Evolutionary conservation across 2,797 vertebrate species (phyloP).

Genomic region (Etheostoma perlongum): DNA sequence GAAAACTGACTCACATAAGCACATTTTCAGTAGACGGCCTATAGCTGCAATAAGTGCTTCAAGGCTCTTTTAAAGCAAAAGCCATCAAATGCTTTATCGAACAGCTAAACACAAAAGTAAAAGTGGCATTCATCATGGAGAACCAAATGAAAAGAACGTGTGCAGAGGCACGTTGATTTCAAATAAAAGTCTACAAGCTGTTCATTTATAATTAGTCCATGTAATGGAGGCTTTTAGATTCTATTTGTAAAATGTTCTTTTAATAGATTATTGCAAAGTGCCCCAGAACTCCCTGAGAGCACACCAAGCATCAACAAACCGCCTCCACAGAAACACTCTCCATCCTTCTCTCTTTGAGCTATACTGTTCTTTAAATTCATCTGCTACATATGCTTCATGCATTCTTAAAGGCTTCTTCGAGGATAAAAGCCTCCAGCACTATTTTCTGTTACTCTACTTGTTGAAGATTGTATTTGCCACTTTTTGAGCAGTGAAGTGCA

Average conservation of each 20-base stretch:
- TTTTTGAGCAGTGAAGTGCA: conserved; percentile 4
- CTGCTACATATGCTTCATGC: conserved; percentile 38
- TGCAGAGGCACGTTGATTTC: neutral
- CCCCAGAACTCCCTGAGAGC: conserved; percentile 3
- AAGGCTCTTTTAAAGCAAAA: conserved; percentile 13
- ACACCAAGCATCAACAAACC: conserved; percentile 21
- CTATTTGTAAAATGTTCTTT: neutral
- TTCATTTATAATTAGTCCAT: conserved; percentile 7
- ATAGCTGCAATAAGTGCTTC: conserved; percentile 26
- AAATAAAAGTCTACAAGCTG: conserved; percentile 11
- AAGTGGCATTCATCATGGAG: neutral
- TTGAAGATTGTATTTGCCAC: neutral
- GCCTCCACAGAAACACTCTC: conserved; percentile 23
- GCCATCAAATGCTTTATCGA: conserved; percentile 11
- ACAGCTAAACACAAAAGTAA: conserved; percentile 1
- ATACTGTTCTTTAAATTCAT: conserved; percentile 13
- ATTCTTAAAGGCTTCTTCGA: conserved; percentile 30
- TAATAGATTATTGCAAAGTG: conserved; percentile 6
- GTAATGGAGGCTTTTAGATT: conserved; percentile 7
- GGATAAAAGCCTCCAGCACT: conserved; percentile 31
- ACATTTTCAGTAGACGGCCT: conserved; percentile 19
- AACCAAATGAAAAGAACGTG: neutral
- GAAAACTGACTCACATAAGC: conserved; percentile 20
- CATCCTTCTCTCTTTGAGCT: neutral
- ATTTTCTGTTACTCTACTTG: conserved; percentile 8